phyloP scores from a whole-genome alignment of 2,113 vertebrate genomes.

The Varanus salvator region DNA sequence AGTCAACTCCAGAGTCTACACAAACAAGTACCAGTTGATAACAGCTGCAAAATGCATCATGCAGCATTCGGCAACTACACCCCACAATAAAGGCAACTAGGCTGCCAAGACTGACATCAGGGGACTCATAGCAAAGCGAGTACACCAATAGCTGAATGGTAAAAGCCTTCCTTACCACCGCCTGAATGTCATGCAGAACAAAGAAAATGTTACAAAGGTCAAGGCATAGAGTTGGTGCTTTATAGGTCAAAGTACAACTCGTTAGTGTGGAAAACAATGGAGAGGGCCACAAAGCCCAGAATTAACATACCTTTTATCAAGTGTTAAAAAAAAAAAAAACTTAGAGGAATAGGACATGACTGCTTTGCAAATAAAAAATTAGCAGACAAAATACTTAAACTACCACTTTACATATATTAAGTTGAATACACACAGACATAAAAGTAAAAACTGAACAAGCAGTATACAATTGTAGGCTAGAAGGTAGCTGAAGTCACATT shows the following conservation, averaged over 20 bases:
- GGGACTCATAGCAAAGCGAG: conserved; percentile 49
- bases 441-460: neutral
- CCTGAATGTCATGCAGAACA: conserved; percentile 62
- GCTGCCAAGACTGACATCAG: conserved; percentile 65
- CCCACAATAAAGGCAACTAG: conserved; percentile 58
- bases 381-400: conserved; percentile 63
- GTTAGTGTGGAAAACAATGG: conserved; percentile 66
- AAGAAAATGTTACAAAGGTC: conserved; percentile 64
- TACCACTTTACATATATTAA: conserved; percentile 10
- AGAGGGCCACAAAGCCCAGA: conserved; percentile 57
- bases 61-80: conserved; percentile 44
- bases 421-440: neutral
- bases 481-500: neutral
- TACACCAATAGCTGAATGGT: conserved; percentile 64
- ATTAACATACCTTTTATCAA: conserved; percentile 68
- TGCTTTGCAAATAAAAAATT: conserved; percentile 56
- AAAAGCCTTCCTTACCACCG: conserved; percentile 63
- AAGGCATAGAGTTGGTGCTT: conserved; percentile 57
- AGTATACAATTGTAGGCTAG: neutral
- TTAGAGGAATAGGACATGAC: conserved; percentile 58
- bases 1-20: conserved; percentile 10
- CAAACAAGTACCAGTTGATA: neutral
- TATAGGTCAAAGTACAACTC: conserved; percentile 68
- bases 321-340: neutral
- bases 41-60: conserved; percentile 65